These are phyloP conservation scores for Andrena cerasifolii DNA, from an alignment of 1,140 invertebrate species.

Conservation along the genomic window DNA sequence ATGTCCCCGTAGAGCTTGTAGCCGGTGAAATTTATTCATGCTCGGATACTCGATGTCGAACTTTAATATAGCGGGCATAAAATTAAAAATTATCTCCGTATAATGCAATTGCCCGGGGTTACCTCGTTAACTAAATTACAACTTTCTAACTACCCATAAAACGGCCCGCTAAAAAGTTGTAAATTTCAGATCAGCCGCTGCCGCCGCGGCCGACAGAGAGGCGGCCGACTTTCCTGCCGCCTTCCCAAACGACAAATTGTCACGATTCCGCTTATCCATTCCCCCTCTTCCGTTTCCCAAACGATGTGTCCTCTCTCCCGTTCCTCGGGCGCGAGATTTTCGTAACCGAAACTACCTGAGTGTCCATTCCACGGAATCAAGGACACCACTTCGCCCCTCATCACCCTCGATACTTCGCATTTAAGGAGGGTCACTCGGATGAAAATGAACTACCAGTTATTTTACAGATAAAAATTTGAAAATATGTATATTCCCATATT, in stretches of 20 bases:
- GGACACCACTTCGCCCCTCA: too few species aligned
- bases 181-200: conserved; percentile 33
- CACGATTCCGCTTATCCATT: conserved; percentile 31
- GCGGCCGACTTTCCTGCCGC: neutral
- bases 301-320: too few species aligned
- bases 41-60: conserved; percentile 10
- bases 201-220: neutral
- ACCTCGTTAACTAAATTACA: conserved; percentile 24
- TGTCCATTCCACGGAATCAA: too few species aligned
- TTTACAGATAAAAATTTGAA: too few species aligned
- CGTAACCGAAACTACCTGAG: too few species aligned
- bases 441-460: too few species aligned
- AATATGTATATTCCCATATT: too few species aligned
- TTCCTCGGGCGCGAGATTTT: too few species aligned
- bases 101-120: conserved; percentile 26
- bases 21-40: conserved; percentile 14
- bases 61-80: conserved; percentile 26
- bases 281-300: too few species aligned
- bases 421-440: too few species aligned
- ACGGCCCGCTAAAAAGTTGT: conserved; percentile 22
- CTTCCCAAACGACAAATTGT: conserved; percentile 38
- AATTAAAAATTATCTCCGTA: conserved; percentile 45
- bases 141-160: conserved; percentile 28
- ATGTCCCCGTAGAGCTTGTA: neutral
- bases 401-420: too few species aligned